Base-by-base conservation (phyloP, 2,797 vertebrate species). In the Gallinago stenura region DNA sequence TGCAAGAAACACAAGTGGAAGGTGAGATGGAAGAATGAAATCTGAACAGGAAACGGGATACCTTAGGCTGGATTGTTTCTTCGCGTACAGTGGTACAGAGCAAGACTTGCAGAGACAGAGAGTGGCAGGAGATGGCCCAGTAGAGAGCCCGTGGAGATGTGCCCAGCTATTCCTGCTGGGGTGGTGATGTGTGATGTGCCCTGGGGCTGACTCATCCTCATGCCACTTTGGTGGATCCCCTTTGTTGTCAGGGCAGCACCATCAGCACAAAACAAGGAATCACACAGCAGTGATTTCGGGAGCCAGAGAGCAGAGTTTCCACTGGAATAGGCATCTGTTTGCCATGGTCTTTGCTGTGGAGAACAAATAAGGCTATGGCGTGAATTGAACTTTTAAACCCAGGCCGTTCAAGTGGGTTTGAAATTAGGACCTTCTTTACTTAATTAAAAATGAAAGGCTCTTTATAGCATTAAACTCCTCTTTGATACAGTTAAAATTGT, bases 381-480 rank as follows among this genome's bases (percentile, higher is more conserved):
- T 84, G 66, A 77, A 82, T 1, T 97, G 83, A 97, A 95, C 97
- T 96, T 96, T 96, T 93, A 94, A 96, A 94, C 90, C 26, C 71
- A 57, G 45, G 56, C 25, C 0, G 1, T 57, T 85, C 70, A 87
- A 93, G 56, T 75, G 65, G 13, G 54, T 61, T 93, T 82, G 61
- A 92, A 93, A 89, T 62, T 87, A 78, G 50, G 75, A 73, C 78
- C 17, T 57, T 71, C 93, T 88, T 91, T 95, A 57, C 77, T 89
- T 95, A 90, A 96, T 96, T 90, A 87, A 92, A 95, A 95, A 92
- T 78, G 92, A 97, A 96, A 93, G 69, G 57, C 33, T 89, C 68
- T 93, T 91, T 91, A 92, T 54, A 80, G 68, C 61, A 89, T 86
- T 70, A 94, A 84, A 35, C 83, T 89, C 82, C 83, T 9, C 70